Evolutionary conservation across 2,113 vertebrate genomes (phyloP).

Genomic region (Scortum barcoo): DNA sequence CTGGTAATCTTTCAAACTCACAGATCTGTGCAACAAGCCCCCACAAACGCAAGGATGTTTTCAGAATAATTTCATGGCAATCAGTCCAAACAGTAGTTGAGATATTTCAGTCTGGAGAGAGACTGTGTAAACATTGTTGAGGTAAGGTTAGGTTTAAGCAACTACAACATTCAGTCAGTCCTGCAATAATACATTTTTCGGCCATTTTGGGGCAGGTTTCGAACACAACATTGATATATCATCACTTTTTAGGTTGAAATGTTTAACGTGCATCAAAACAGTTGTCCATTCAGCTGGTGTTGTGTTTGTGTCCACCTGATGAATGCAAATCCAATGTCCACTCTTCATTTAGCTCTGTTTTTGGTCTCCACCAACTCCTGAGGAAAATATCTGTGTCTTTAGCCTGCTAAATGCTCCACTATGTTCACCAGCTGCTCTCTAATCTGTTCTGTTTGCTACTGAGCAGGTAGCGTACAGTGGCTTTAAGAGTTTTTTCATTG

Average conservation of each 20-base stretch:
- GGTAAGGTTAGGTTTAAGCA: too few relatives aligned
- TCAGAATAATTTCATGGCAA: neutral
- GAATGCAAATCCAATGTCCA: too few relatives aligned
- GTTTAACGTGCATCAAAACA: neutral
- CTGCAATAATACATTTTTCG: neutral
- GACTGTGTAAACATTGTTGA: neutral
- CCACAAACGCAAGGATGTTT: neutral
- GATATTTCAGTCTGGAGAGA: neutral
- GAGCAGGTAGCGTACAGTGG: too few relatives aligned
- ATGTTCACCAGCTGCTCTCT: neutral
- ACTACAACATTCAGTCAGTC: too few relatives aligned
- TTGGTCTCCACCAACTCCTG: neutral
- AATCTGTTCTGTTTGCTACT: neutral
- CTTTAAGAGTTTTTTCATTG: neutral
- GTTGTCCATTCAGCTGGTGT: too few relatives aligned
- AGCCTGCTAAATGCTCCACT: neutral
- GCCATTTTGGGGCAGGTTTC: neutral
- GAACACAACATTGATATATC: neutral
- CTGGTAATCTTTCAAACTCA: neutral
- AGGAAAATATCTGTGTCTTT: neutral
- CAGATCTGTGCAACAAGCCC: neutral
- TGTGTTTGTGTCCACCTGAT: too few relatives aligned
- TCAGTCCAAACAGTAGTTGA: neutral
- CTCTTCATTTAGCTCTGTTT: too few relatives aligned
- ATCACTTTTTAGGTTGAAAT: neutral